Base-by-base conservation (phyloP, 2,888 invertebrate genomes). In the Synergus itoensis region DNA sequence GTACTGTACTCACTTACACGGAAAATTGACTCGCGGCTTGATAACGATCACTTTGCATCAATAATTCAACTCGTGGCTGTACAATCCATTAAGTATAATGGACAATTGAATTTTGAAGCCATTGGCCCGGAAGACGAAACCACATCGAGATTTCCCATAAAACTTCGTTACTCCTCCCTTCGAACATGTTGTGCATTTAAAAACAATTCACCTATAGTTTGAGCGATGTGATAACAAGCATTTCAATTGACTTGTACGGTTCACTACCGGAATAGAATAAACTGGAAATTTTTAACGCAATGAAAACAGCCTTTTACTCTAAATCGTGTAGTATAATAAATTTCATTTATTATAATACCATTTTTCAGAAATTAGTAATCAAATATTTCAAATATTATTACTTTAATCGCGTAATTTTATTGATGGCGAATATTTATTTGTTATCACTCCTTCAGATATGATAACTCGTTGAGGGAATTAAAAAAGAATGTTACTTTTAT, bases 31-130 rank as follows among this genome's bases (percentile, higher is more conserved):
- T 79, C 80, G 82, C 69, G 67, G 80, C 67, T 76, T 79, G 84
- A 84, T 84, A 85, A 84, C 84, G 84, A 87, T 87, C 86, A 79
- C 83, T 80, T 76, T 73, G 78, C 81, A 83, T 85, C 86, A 80
- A 87, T 87, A 83, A 87, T 87, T 86, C 82, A 82, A 83, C 81
- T 82, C 18, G 43, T 67, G 67, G 21, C 45, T 69, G 67, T 28
- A 79, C 81, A 81, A 77, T 77, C 79, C 82, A 75, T 83, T 83
- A 79, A 67, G 80, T 78, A 57, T 83, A 85, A 85, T 81, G 78
- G 84, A 78, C 83, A 82, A 84, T 83, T 82, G 82, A 86, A 84
- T 82, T 82, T 82, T 80, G 80, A 75, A 78, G 79, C 62, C 60
- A 62, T 45, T 16, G 45, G 65, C 43, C 79, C 78, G 76, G 73